Conservation (phyloP, 2,888 invertebrate genomes). For the Lydus trimaculatus region DNA sequence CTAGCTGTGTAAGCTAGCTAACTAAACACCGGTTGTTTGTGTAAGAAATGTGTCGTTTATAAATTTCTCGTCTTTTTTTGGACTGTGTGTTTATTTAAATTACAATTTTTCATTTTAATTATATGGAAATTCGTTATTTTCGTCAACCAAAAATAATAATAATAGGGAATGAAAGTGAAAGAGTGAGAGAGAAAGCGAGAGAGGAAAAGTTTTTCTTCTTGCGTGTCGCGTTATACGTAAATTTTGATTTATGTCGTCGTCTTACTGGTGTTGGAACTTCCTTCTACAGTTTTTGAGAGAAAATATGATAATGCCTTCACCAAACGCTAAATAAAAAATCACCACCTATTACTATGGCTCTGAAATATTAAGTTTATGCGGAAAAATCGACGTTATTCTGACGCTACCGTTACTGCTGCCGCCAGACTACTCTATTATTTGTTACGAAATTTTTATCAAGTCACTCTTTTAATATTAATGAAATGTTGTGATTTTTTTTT, state of each 20-base stretch:
- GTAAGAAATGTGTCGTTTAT: background rate
- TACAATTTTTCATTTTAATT: constrained; percentile 39
- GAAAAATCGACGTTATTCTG: background rate
- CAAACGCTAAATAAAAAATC: constrained; percentile 26
- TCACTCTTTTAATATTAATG: background rate
- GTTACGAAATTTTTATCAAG: background rate
- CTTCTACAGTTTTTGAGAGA: constrained; percentile 15
- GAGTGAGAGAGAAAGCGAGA: background rate
- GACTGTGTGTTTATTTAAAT: constrained; percentile 15
- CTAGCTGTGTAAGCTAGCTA: background rate
- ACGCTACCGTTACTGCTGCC: background rate
- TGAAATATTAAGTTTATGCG: background rate
- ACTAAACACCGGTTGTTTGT: constrained; percentile 11
- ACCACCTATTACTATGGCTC: background rate
- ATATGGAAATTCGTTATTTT: constrained; percentile 47
- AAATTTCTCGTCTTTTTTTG: background rate
- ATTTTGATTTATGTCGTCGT: constrained; percentile 32
- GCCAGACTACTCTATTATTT: background rate
- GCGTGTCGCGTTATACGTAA: constrained; percentile 31
- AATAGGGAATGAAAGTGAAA: background rate
- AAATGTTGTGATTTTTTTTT: constrained; percentile 12
- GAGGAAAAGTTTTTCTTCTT: constrained; percentile 18
- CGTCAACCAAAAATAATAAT: constrained; percentile 24
- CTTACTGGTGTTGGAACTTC: constrained; percentile 20
- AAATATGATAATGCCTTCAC: constrained; percentile 29